Percentiles rank a stretch among this genome's conserved stretches.
These are phyloP conservation scores for Neostethus bicornis DNA, from an alignment of 2,797 vertebrate genomes.

Conservation along the genomic window DNA sequence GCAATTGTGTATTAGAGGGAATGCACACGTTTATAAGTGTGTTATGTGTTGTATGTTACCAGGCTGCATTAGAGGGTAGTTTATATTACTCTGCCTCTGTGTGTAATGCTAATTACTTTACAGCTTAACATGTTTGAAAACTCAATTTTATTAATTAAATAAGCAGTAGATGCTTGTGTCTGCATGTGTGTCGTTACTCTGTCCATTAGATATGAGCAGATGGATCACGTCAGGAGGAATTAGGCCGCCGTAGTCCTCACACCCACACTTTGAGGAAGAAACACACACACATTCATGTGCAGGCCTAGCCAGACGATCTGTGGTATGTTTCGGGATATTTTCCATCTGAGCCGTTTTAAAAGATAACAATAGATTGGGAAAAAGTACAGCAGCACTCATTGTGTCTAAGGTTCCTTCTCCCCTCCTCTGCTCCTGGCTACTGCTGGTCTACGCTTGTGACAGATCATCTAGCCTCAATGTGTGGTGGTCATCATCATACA, in stretches of 20 bases:
- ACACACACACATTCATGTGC: constrained; percentile 22
- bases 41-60: constrained; percentile 32
- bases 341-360: background rate
- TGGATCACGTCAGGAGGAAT: constrained; percentile 67
- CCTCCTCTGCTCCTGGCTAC: constrained; percentile 43
- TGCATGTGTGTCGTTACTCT: constrained; percentile 33
- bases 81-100: constrained; percentile 28
- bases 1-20: constrained; percentile 19
- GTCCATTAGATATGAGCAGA: constrained; percentile 64
- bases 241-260: constrained; percentile 45
- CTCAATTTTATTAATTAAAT: constrained; percentile 67
- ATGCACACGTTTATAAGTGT: constrained; percentile 20
- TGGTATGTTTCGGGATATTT: constrained; percentile 22
- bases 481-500: constrained; percentile 29
- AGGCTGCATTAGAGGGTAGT: constrained; percentile 27
- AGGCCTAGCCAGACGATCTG: constrained; percentile 2
- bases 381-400: constrained; percentile 29
- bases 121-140: constrained; percentile 38
- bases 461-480: constrained; percentile 49
- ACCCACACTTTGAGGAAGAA: constrained; percentile 34
- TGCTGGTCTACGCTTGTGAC: constrained; percentile 66
- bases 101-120: constrained; percentile 57
- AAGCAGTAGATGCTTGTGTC: constrained; percentile 48
- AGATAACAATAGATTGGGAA: constrained; percentile 33
- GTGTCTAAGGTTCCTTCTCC: constrained; percentile 41